Evolutionary conservation across 2,113 vertebrate genomes (phyloP).

Genomic region (Tringa solitaria): DNA sequence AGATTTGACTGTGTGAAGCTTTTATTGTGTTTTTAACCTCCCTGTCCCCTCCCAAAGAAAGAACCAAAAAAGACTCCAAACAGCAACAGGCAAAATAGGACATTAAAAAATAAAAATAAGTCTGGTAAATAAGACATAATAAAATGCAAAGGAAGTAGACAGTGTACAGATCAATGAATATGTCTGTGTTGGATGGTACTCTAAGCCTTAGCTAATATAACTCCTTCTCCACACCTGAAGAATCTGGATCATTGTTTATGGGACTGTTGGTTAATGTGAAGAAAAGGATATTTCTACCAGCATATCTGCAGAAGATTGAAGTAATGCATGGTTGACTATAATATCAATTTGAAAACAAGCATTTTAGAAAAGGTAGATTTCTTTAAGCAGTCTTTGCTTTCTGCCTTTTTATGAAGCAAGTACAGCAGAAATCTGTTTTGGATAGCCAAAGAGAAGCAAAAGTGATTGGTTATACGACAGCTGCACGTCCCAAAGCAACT

Average conservation of each 20-base stretch:
- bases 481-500: not conserved
- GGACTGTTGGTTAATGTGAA: not conserved
- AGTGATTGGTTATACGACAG: not conserved
- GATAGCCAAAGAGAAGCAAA: not conserved
- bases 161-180: not conserved
- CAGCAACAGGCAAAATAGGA: not conserved
- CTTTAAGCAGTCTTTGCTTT: not conserved
- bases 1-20: not conserved
- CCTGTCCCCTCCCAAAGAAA: not conserved
- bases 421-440: not conserved
- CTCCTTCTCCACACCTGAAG: not conserved
- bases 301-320: not conserved
- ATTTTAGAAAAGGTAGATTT: slow-evolving; percentile 12
- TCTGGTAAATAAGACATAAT: not conserved
- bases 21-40: not conserved
- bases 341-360: slow-evolving; percentile 18
- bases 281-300: not conserved
- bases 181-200: not conserved
- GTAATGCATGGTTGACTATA: not conserved
- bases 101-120: not conserved
- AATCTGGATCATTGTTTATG: not conserved
- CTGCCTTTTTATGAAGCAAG: slow-evolving; percentile 8
- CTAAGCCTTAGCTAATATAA: not conserved
- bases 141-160: not conserved
- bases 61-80: not conserved